Evolutionary conservation across 2,888 invertebrate species (phyloP), one percentile per base, ranked within the genome.

Genomic region (Tanytarsus gracilentus): DNA sequence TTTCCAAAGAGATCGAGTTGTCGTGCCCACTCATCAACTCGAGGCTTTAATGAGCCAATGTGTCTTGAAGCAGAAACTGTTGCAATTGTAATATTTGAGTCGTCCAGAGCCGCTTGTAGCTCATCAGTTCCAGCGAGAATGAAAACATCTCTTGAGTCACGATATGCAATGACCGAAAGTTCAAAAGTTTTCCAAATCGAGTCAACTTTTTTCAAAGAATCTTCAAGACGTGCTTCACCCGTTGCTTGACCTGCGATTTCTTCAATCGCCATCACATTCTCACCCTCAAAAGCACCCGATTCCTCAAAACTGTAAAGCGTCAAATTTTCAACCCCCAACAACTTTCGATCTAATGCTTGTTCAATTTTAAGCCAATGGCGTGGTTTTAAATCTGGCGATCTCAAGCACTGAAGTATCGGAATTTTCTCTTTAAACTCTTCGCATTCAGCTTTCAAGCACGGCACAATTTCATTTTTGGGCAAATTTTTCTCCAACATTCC

Each of bases 321-420:
- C 18, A 88, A 67, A 8, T 27, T 58, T 11, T 81, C 81, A 26
- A 88, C 88, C 0, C 82, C 79, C 36, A 81, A 81, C 66, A 90
- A 83, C 65, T 88, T 85, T n/a, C 84, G 81, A 63, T 79, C 78
- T 1, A 94, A 69, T 11, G 88, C 73, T 14, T 79, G 78, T 68
- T 92, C 89, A 48, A 94, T 85, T 68, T 80, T 79, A n/a, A 84
- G 77, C 92, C 92, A 93, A 70, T 94, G 94, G 0, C 93, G 82
- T 56, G 78, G 76, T 68, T 85, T 85, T 53, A 94, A 72, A 18
- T 85, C 79, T 0, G 88, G 87, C 74, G 90, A 94, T 55, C 90
- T 79, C 33, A 94, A 75, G 68, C 87, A 87, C 1, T 84, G 80
- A 65, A 94, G 82, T 3, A 88, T 84, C 0, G 91, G 88, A 55